Percentiles rank a stretch among this genome's conserved stretches.
Evolutionary conservation across 2,797 vertebrate genomes (phyloP).

Genomic region (Amblyopsis hoosieri): DNA sequence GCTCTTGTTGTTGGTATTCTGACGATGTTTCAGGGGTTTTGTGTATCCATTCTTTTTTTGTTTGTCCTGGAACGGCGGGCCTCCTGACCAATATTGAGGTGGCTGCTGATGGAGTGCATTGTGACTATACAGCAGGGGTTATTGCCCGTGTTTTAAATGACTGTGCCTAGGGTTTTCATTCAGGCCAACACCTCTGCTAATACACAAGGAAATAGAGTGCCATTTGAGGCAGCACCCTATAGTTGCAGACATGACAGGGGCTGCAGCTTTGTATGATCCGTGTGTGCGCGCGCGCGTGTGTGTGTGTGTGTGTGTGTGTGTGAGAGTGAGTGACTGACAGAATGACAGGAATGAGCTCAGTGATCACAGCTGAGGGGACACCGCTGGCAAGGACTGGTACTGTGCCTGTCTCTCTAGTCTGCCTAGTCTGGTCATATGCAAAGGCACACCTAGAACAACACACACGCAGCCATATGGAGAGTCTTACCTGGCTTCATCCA

Average conservation of each 20-base stretch:
- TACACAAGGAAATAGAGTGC: conserved; percentile 29
- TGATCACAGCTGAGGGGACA: conserved; percentile 70
- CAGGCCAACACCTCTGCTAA: conserved; percentile 16
- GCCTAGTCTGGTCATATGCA: conserved; percentile 41
- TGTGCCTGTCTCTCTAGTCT: conserved; percentile 55
- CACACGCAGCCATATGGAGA: conserved; percentile 14
- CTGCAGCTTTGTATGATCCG: conserved; percentile 31
- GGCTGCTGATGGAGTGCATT: conserved; percentile 21
- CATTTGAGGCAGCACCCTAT: conserved; percentile 31
- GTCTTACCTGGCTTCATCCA: conserved; percentile 46
- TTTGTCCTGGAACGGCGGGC: conserved; percentile 19
- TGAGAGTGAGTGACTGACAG: conserved; percentile 60
- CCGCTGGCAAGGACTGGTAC: conserved; percentile 55
- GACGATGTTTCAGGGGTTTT: conserved; percentile 18
- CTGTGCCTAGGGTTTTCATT: not conserved
- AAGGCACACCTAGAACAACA: conserved; percentile 35
- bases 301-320: conserved; percentile 32
- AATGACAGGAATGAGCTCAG: conserved; percentile 68
- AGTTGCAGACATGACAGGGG: conserved; percentile 22
- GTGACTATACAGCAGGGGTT: conserved; percentile 10
- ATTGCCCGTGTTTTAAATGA: conserved; percentile 25
- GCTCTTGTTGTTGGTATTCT: conserved; percentile 14
- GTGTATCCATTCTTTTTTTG: conserved; percentile 13
- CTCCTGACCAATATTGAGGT: conserved; percentile 17
- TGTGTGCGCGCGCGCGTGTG: conserved; percentile 5